Base-by-base conservation (phyloP, 2,888 invertebrate species). In the Autographa gamma region DNA sequence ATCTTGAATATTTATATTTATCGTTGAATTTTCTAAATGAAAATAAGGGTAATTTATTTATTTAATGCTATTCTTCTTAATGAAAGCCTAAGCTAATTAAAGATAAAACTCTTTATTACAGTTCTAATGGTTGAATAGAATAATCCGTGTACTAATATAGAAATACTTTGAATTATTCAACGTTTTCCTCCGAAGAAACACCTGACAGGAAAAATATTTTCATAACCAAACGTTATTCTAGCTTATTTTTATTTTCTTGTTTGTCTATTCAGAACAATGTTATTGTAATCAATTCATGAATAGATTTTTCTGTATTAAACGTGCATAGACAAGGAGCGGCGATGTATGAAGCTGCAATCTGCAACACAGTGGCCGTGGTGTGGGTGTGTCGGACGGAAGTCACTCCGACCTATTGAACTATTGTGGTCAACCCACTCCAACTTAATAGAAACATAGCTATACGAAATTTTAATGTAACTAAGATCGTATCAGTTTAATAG, bases 301-400 rank as follows among this genome's bases (percentile, higher is more conserved):
- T 61, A 58, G 59, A 68, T 71, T 76, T 77, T 80, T 65, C 71
- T 76, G 31, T 68, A 69, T 38, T 60, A 66, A 67, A 25, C n/a
- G 43, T 61, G 63, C 78, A 66, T 62, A 71, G 62, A 31, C n/a
- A 31, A 79, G 14, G 31, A 71, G 60, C 69, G 71, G 41, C 63
- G 65, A 73, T 65, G 69, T 70, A 77, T 62, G 63, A 48, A 76
- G 63, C 68, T 41, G 59, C 56, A 32, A 72, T 56, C 34, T 38
- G 38, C 60, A 64, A 67, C 62, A 65, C 68, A 60, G 16, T 54
- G 16, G 48, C 56, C 16, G 56, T 68, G 80, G 83, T 61, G 83
- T 82, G 83, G 80, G 67, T 66, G 74, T 67, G 61, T 63, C 69
- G 62, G 73, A 74, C 76, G 80, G 77, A 82, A 77, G 74, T 79